These are phyloP conservation scores for Acomys russatus DNA, from an alignment of 2,797 vertebrate genomes.

Conservation along the genomic window DNA sequence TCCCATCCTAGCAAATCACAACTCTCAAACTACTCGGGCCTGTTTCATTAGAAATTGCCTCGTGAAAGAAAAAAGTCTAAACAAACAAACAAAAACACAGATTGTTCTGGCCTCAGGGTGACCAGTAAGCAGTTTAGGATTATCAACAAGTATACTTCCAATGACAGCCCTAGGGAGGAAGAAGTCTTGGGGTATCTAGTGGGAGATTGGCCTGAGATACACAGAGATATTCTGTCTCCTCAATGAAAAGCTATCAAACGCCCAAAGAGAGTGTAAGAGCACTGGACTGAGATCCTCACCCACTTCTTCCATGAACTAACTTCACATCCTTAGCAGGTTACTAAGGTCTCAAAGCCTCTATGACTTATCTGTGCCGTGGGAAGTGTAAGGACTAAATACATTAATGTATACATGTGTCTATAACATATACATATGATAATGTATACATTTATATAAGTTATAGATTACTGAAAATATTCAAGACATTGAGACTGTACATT, in stretches of 20 bases:
- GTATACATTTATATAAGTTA: neutral
- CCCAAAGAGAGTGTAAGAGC: neutral
- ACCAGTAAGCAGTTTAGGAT: neutral
- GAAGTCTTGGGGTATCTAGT: neutral
- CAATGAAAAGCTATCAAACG: neutral
- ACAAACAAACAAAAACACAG: neutral
- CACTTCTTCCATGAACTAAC: neutral
- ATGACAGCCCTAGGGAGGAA: neutral
- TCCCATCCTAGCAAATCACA: neutral
- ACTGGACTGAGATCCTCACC: neutral
- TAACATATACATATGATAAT: neutral
- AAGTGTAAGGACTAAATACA: neutral
- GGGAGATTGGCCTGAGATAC: neutral
- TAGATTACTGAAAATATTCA: neutral
- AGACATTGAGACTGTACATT: neutral
- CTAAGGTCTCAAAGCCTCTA: neutral
- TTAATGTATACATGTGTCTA: neutral
- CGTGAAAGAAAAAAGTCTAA: neutral
- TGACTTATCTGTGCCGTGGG: neutral
- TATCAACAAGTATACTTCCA: neutral
- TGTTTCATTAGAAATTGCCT: neutral
- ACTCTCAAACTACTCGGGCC: neutral
- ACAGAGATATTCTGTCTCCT: neutral
- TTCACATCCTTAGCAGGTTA: neutral
- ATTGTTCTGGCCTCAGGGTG: neutral